Conservation (phyloP, 2,113 vertebrate genomes). For the Gallinago jamesoni region DNA sequence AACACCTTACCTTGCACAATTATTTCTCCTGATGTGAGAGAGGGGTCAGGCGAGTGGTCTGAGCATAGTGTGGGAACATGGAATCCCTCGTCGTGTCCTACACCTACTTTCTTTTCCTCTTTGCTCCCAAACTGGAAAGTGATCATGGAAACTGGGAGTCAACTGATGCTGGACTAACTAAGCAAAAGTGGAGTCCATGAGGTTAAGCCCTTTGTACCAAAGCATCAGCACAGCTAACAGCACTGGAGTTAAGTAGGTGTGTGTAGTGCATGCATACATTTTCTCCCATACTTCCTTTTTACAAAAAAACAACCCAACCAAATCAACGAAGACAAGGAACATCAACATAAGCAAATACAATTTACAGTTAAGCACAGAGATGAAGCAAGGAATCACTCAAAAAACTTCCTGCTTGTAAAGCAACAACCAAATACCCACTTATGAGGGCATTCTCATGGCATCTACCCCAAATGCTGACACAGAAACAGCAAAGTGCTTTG, state of each 20-base stretch:
- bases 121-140: background rate
- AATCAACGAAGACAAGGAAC: background rate
- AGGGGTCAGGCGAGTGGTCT: background rate
- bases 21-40: background rate
- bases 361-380: background rate
- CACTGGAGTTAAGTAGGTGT: rapidly evolving
- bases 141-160: background rate
- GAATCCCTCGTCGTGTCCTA: background rate
- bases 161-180: background rate
- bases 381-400: background rate
- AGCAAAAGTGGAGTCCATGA: background rate
- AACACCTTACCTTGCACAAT: background rate
- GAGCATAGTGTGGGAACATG: background rate
- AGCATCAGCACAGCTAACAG: background rate
- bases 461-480: background rate
- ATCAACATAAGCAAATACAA: background rate
- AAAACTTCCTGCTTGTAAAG: background rate
- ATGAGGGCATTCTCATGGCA: background rate
- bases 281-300: background rate
- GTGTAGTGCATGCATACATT: rapidly evolving
- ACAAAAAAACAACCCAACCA: background rate
- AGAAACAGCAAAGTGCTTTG: background rate
- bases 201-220: background rate
- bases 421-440: background rate
- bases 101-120: background rate